phyloP scores from a whole-genome alignment of 64 coral and sea anemone genomes.

The Montipora sp. region DNA sequence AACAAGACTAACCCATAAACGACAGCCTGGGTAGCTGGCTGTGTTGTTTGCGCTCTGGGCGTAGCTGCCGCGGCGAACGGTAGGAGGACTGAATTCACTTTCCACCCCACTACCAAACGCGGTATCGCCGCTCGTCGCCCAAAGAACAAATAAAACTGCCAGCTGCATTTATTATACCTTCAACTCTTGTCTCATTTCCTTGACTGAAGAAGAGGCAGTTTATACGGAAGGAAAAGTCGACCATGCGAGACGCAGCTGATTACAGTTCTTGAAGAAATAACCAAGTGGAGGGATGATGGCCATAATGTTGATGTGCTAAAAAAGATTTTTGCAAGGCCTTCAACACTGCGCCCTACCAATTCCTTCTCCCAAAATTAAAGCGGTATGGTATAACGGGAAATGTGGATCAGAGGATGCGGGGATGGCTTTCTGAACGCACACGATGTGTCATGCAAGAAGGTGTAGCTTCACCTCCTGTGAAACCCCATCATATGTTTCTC shows the following conservation, averaged over 20 bases:
- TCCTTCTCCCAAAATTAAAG: conserved; percentile 11
- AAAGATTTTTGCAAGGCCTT: not conserved
- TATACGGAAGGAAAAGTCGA: no score
- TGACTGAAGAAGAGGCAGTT: no score
- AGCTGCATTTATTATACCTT: no score
- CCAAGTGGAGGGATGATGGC: not conserved
- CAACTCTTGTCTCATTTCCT: no score
- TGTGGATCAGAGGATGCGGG: conserved; percentile 7
- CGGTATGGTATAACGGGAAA: conserved; percentile 32
- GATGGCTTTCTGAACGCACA: conserved; percentile 9
- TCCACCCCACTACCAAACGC: no score
- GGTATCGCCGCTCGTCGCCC: no score
- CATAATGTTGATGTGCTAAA: not conserved
- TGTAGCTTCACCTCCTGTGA: conserved; percentile 1
- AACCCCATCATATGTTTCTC: conserved; percentile 34
- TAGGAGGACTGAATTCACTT: no score
- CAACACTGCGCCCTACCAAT: conserved; percentile 3
- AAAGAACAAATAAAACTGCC: no score
- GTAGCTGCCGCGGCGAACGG: no score
- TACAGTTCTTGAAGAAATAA: not conserved
- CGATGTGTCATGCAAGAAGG: conserved; percentile 31
- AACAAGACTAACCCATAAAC: no score
- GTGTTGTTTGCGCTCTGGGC: no score
- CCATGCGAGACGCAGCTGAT: not conserved
- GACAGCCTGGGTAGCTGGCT: no score